A percentile compares a stretch with the other conserved stretches of the same genome.
Conservation (phyloP, 2,888 invertebrate genomes). For the Ectemnius lituratus region DNA sequence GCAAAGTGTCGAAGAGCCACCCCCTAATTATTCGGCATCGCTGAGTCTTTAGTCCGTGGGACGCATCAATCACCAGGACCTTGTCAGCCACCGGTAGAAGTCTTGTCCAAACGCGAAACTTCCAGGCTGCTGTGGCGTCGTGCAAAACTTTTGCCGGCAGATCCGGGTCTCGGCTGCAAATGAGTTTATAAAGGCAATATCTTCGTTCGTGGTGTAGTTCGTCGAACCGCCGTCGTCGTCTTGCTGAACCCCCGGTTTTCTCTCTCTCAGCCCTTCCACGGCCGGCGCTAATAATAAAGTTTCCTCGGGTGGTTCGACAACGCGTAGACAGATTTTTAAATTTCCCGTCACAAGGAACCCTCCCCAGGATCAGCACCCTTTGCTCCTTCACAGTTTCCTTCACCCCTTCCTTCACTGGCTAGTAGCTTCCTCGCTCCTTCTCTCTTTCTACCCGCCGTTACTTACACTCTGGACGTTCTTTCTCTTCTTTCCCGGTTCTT, state of each 20-base stretch:
- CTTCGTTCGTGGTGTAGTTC: conserved; percentile 68
- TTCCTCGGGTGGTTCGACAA: conserved; percentile 77
- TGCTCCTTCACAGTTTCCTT: no score
- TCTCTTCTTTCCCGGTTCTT: conserved; percentile 12
- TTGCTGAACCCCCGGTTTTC: conserved; percentile 31
- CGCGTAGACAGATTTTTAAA: conserved; percentile 78
- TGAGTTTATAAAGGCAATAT: conserved; percentile 77
- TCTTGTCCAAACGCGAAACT: conserved; percentile 43
- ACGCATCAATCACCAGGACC: conserved; percentile 70
- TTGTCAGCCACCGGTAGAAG: conserved; percentile 60
- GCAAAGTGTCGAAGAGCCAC: conserved; percentile 68
- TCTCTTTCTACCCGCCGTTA: conserved; percentile 5
- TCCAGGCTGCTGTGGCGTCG: background rate
- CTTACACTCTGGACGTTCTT: background rate
- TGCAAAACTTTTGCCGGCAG: conserved; percentile 52
- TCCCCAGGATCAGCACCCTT: conserved; percentile 39
- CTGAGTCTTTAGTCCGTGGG: conserved; percentile 68
- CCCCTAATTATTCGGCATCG: conserved; percentile 73
- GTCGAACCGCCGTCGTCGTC: conserved; percentile 58
- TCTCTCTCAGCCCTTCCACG: conserved; percentile 18
- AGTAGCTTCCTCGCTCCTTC: conserved; percentile 12
- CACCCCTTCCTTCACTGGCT: no score
- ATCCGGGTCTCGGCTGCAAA: conserved; percentile 73
- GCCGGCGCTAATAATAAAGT: conserved; percentile 76
- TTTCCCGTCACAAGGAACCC: conserved; percentile 77